Evolutionary conservation across 2,888 invertebrate genomes (phyloP), one percentile per base, ranked within the genome.

Genomic region (Apamea monoglypha): DNA sequence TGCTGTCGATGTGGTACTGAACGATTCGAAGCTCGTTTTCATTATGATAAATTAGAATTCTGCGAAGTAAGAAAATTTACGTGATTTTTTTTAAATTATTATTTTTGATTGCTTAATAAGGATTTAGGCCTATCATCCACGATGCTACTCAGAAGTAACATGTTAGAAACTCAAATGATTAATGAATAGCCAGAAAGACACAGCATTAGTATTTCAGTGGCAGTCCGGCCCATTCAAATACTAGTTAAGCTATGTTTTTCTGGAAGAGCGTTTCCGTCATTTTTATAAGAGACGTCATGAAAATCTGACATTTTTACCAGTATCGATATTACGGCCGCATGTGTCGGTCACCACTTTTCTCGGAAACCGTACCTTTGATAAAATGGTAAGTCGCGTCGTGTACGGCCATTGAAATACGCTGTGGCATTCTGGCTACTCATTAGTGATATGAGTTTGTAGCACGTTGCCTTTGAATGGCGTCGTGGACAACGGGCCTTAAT

Each of bases 31-130:
- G 21, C 40, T 29, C 40, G 40, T 53, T 82, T 56, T 74, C 50
- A 74, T 40, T 36, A 66, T 56, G 4, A 47, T 74, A 66, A 56
- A 82, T 70, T 82, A 53, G 14, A 74, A 56, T 73, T 70, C 44
- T 21, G 44, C 14, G 29, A 16, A 47, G 18, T 50, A 18, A 12
- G n/a, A 32, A 29, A 47, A 73, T 36, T 16, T 53, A 69, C n/a
- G 21, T 73, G 50, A 72, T 59, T 81, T 53, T 59, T 10, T 18
- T n/a, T 6, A 40, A 40, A 40, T 6, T 40, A 5, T 40, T 40
- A n/a, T n/a, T 40, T 40, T 32, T 44, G 6, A 21, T 12, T 66
- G 3, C 16, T 21, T 77, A n/a, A n/a, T 44, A 76, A 14, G 5
- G 18, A 40, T 14, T 59, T 63, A 8, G 3, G 61, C 18, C 8